These are phyloP conservation scores for Rousettus madagascariensis DNA, from an alignment of 2,797 vertebrate genomes.

Conservation along the genomic window DNA sequence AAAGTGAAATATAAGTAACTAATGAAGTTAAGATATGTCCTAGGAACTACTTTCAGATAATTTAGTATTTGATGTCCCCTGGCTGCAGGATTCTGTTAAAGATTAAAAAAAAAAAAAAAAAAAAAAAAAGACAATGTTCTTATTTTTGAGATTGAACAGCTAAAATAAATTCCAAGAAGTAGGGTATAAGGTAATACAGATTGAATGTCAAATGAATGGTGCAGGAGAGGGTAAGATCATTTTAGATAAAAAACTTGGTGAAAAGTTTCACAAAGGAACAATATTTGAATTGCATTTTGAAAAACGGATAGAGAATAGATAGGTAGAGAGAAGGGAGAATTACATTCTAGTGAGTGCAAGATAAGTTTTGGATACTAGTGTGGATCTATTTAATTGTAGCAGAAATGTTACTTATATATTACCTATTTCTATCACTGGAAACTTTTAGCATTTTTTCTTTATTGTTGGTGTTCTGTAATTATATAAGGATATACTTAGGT, in stretches of 20 bases:
- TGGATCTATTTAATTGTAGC: not conserved
- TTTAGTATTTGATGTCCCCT: not conserved
- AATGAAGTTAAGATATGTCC: not conserved
- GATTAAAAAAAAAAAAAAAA: not conserved
- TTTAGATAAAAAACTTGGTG: not conserved
- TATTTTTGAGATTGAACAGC: constrained; percentile 38
- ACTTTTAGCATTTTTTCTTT: not conserved
- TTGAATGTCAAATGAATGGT: not conserved
- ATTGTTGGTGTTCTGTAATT: not conserved
- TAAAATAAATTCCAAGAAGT: constrained; percentile 30
- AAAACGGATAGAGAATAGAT: not conserved
- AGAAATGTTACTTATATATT: not conserved
- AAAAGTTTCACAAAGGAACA: not conserved
- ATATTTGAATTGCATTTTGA: not conserved
- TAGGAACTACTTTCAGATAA: not conserved
- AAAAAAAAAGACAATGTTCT: not conserved
- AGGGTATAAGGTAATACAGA: not conserved
- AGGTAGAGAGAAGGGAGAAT: not conserved
- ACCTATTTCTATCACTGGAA: not conserved
- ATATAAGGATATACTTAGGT: not conserved
- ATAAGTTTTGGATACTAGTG: not conserved
- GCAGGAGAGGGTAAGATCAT: not conserved
- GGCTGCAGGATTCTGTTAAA: not conserved
- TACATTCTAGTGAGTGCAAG: not conserved
- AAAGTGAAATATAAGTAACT: not conserved